A percentile compares a stretch with the other conserved stretches of the same genome.
phyloP scores from a whole-genome alignment of 2,113 vertebrate genomes.

The Sterna hirundo region DNA sequence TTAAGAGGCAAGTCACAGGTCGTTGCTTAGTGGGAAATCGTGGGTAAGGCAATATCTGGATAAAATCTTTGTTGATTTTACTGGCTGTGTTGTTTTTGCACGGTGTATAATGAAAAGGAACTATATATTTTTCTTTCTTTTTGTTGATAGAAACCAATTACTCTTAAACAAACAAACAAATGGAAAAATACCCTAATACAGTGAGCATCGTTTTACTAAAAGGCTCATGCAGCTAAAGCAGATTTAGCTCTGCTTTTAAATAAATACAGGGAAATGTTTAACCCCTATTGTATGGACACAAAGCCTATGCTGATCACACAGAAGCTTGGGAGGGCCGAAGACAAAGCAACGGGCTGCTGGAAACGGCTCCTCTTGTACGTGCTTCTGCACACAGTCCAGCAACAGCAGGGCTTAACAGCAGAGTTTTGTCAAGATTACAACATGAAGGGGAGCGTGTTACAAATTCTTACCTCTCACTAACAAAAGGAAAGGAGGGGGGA shows the following conservation, averaged over 20 bases:
- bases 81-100: neutral
- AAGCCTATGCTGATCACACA: constrained; percentile 86
- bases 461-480: constrained; percentile 28
- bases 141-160: neutral
- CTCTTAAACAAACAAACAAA: neutral
- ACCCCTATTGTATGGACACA: constrained; percentile 88
- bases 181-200: neutral
- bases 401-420: constrained; percentile 34
- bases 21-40: neutral
- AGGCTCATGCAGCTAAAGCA: constrained; percentile 56
- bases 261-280: constrained; percentile 87
- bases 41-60: neutral
- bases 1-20: neutral
- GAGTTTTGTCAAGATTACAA: constrained; percentile 68
- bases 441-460: neutral
- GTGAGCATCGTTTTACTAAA: constrained; percentile 40
- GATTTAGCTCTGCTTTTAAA: constrained; percentile 74
- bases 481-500: neutral
- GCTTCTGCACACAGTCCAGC: constrained; percentile 42
- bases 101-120: neutral
- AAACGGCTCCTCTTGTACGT: constrained; percentile 45
- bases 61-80: neutral
- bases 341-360: constrained; percentile 59
- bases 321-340: constrained; percentile 71
- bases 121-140: neutral